phyloP scores from a whole-genome alignment of 92 coral and sea anemone genomes.

The Anthopleura xanthogrammica region DNA sequence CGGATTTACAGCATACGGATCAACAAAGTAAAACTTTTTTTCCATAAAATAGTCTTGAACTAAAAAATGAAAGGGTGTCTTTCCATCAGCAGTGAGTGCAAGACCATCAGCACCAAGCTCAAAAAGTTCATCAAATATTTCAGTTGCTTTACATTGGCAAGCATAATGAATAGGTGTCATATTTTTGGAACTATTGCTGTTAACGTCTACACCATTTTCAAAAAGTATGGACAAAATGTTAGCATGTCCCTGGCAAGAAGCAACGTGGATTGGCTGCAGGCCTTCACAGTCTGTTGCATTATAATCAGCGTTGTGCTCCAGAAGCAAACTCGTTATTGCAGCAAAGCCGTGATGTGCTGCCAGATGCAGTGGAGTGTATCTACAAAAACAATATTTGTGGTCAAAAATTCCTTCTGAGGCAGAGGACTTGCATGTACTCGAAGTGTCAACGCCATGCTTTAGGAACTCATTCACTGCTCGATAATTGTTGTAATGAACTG shows the following conservation, averaged over 20 bases:
- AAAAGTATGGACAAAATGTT: slow-evolving; percentile 12
- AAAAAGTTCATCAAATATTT: slow-evolving; percentile 20
- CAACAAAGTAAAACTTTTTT: not conserved
- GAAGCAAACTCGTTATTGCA: slow-evolving; percentile 22
- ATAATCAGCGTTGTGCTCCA: slow-evolving; percentile 30
- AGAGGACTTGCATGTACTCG: not conserved
- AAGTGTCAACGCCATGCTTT: slow-evolving; percentile 10
- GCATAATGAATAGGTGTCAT: slow-evolving; percentile 33
- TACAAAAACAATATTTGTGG: slow-evolving; percentile 15
- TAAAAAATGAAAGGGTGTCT: slow-evolving; percentile 8
- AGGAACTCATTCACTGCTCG: slow-evolving; percentile 32
- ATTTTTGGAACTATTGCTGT: slow-evolving; percentile 31
- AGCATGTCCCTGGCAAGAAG: slow-evolving; percentile 61
- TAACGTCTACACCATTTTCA: slow-evolving; percentile 13
- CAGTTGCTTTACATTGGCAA: slow-evolving; percentile 17
- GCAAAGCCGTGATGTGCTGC: slow-evolving; percentile 51
- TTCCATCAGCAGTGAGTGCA: slow-evolving; percentile 17
- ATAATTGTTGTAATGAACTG: slow-evolving; percentile 48
- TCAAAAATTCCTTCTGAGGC: too few relatives aligned
- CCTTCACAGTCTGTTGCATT: slow-evolving; percentile 47
- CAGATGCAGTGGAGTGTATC: slow-evolving; percentile 32
- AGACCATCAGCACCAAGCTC: slow-evolving; percentile 32
- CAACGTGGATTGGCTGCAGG: slow-evolving; percentile 50
- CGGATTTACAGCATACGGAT: slow-evolving; percentile 19
- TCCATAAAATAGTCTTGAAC: slow-evolving; percentile 1